Percentiles rank a stretch among this genome's conserved stretches.
phyloP scores from a whole-genome alignment of 2,888 invertebrate species.

The Rutpela maculata region DNA sequence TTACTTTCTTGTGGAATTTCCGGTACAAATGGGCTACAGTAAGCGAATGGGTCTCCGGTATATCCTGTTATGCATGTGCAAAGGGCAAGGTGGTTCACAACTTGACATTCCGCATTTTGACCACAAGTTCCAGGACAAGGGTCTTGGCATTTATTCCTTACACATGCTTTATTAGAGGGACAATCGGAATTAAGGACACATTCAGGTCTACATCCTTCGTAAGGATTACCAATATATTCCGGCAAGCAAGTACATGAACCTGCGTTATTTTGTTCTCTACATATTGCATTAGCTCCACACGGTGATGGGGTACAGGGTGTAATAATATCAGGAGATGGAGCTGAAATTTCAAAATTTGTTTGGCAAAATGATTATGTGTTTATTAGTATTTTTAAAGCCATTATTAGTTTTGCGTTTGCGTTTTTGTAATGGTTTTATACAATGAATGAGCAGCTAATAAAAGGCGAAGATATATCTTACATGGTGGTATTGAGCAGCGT shows the following conservation, averaged over 20 bases:
- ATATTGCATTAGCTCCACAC: constrained; percentile 83
- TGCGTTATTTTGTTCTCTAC: constrained; percentile 79
- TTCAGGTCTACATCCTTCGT: constrained; percentile 86
- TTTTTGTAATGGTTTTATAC: constrained; percentile 17
- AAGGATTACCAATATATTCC: constrained; percentile 86
- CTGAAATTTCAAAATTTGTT: constrained; percentile 59
- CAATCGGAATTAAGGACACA: constrained; percentile 85
- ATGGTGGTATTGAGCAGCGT: constrained; percentile 74
- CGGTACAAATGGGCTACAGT: constrained; percentile 63
- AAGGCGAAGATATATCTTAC: constrained; percentile 55
- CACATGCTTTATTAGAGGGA: constrained; percentile 82
- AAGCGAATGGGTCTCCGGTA: constrained; percentile 78
- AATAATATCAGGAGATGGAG: constrained; percentile 64
- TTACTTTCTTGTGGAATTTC: constrained; percentile 66
- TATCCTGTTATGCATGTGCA: constrained; percentile 81
- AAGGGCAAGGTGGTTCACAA: constrained; percentile 82
- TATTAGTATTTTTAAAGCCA: constrained; percentile 33
- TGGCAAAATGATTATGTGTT: constrained; percentile 23
- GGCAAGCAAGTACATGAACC: constrained; percentile 83
- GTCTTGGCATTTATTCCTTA: constrained; percentile 85
- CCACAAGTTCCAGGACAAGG: constrained; percentile 89
- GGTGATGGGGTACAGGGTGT: constrained; percentile 81
- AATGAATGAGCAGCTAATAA: constrained; percentile 44
- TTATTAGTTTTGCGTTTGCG: constrained; percentile 47
- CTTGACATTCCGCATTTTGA: constrained; percentile 84